phyloP scores from a whole-genome alignment of 2,797 vertebrate genomes.

The Epinephelus malabaricus region DNA sequence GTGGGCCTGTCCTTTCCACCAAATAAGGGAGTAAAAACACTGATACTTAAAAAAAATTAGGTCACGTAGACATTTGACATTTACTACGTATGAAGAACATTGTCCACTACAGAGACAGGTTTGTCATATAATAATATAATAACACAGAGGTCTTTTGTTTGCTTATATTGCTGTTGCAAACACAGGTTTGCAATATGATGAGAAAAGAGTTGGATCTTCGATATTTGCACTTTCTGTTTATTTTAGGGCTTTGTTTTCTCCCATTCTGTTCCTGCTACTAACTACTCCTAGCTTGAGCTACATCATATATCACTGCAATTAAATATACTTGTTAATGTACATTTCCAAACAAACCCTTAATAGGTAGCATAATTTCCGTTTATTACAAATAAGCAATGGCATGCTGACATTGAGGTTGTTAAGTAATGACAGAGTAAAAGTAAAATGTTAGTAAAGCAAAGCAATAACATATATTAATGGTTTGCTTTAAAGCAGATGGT shows the following conservation, averaged over 20 bases:
- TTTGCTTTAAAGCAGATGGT: neutral
- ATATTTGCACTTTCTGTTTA: neutral
- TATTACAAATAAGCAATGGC: neutral
- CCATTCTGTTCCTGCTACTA: neutral
- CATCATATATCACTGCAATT: neutral
- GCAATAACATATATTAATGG: neutral
- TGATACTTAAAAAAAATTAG: neutral
- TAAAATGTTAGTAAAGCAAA: neutral
- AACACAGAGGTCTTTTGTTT: neutral
- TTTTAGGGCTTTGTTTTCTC: neutral
- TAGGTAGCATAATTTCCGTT: neutral
- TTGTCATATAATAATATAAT: neutral
- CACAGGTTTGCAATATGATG: neutral
- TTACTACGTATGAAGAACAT: neutral
- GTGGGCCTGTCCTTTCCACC: slow-evolving; percentile 4
- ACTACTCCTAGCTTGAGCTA: neutral
- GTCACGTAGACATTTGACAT: neutral
- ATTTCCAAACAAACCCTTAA: neutral
- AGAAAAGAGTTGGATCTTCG: neutral
- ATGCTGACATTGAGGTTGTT: neutral
- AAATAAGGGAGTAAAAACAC: slow-evolving; percentile 20
- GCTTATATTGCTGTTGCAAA: neutral
- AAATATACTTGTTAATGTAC: neutral
- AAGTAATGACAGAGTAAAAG: neutral
- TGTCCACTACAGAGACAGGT: neutral